Base-by-base conservation (phyloP, 2,113 vertebrate genomes). In the Phalacrocorax pelagicus region DNA sequence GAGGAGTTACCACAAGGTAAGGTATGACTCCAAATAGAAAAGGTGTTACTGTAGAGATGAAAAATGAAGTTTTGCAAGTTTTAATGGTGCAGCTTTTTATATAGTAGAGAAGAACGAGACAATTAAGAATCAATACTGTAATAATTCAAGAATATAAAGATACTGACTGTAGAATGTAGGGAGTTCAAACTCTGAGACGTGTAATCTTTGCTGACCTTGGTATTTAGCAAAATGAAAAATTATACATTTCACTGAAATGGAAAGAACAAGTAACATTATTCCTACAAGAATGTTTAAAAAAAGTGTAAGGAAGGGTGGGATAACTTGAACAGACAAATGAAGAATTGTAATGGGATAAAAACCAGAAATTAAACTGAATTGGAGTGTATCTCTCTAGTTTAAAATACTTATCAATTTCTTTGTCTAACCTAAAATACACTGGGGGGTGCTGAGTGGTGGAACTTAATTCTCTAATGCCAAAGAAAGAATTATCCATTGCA, bases 381-480 rank as follows among this genome's bases (percentile, higher is more conserved):
- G 26, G 44, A 65, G 70, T 36, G 3, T 21, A 32, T 47, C 21
- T 59, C 46, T 66, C 32, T 44, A 69, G 27, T 59, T 74, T 80
- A 47, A 78, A 51, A 44, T 34, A 30, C 38, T 44, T 66, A 62
- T 18, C 21, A 19, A 30, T 85, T 52, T 79, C 44, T 72, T 51
- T 71, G 20, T 51, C 36, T 54, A 67, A 40, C 38, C 19, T 52
- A 40, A 52, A 66, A 63, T 38, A 51, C 15, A 13, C 22, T 58
- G 17, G 8, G 15, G 5, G 15, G 11, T 26, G 18, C 15, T 15
- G 10, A 15, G 12, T 15, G 15, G 7, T 1, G 3, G 30, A 63
- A 72, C 42, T 55, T 27, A 27, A 49, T 36, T 61, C 34, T 42
- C 6, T 26, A 62, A 49, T 32, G 30, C 18, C 55, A 62, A 55